Percentiles rank a stretch among this genome's conserved stretches.
Conservation (phyloP, 2,888 invertebrate species). For the Orthosia incerta region DNA sequence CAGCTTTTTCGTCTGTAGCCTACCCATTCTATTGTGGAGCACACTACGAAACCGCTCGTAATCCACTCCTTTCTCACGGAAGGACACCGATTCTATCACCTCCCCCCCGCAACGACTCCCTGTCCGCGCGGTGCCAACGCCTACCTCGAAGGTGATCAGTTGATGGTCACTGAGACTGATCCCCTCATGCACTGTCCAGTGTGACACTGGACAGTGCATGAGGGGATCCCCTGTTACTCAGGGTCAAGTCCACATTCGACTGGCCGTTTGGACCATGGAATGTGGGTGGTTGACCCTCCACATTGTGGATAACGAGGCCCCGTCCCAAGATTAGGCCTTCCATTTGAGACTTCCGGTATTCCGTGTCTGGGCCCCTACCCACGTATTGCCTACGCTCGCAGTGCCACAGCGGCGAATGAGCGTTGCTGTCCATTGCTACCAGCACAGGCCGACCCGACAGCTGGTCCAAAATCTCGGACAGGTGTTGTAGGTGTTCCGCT, state of each 20-base stretch:
- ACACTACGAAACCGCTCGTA: neutral
- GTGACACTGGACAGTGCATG: too few relatives aligned
- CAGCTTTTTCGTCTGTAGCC: neutral
- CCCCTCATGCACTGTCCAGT: slow-evolving; percentile 56
- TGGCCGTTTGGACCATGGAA: too few relatives aligned
- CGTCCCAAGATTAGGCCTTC: too few relatives aligned
- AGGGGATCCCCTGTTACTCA: slow-evolving; percentile 37
- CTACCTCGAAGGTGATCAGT: slow-evolving; percentile 1
- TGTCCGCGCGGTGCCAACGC: neutral
- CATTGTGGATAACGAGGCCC: too few relatives aligned
- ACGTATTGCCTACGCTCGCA: slow-evolving; percentile 41
- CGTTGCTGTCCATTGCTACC: slow-evolving; percentile 61
- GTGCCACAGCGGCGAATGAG: slow-evolving; percentile 67
- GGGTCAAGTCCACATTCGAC: slow-evolving; percentile 63
- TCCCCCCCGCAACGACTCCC: neutral
- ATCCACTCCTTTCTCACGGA: slow-evolving; percentile 21
- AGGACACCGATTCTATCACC: neutral
- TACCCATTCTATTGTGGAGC: neutral
- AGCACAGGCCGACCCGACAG: slow-evolving; percentile 40
- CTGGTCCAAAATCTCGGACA: slow-evolving; percentile 36
- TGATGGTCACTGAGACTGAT: slow-evolving; percentile 61
- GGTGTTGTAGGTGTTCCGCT: slow-evolving; percentile 29
- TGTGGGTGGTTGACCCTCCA: too few relatives aligned
- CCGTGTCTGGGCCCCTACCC: too few relatives aligned
- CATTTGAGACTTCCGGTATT: slow-evolving; percentile 51